These are phyloP conservation scores for Mormyrops attenuatus DNA, from an alignment of 2,797 vertebrate species.

Conservation along the genomic window DNA sequence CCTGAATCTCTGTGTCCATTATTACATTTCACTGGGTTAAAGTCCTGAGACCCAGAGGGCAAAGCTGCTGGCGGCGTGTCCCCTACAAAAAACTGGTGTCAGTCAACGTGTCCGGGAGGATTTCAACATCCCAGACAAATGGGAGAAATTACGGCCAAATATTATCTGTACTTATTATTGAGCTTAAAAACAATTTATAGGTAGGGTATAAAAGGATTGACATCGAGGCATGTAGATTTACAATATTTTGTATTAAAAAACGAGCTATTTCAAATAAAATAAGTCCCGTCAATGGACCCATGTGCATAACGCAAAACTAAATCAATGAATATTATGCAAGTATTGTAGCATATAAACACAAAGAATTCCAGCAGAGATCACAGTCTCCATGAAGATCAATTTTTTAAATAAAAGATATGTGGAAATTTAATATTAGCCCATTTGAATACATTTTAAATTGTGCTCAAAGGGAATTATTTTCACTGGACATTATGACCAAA, in stretches of 20 bases:
- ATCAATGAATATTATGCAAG: neutral
- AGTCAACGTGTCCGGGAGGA: neutral
- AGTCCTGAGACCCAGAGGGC: neutral
- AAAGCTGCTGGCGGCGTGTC: neutral
- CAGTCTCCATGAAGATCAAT: neutral
- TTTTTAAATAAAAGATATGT: neutral
- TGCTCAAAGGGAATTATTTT: neutral
- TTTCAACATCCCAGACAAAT: neutral
- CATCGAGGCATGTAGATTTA: neutral
- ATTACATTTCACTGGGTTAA: neutral
- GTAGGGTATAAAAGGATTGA: neutral
- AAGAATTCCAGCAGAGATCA: neutral
- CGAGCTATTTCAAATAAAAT: neutral
- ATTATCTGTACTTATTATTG: neutral
- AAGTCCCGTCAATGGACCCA: neutral
- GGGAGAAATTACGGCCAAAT: neutral
- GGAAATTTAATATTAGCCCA: neutral
- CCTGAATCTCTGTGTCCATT: neutral
- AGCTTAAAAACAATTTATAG: neutral
- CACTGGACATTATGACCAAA: neutral
- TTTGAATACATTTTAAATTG: neutral
- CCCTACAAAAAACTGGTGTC: neutral
- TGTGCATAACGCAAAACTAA: neutral
- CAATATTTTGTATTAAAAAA: neutral
- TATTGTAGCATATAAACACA: neutral